These are phyloP conservation scores for Morone chrysops DNA, from an alignment of 2,113 vertebrate species.

Conservation along the genomic window DNA sequence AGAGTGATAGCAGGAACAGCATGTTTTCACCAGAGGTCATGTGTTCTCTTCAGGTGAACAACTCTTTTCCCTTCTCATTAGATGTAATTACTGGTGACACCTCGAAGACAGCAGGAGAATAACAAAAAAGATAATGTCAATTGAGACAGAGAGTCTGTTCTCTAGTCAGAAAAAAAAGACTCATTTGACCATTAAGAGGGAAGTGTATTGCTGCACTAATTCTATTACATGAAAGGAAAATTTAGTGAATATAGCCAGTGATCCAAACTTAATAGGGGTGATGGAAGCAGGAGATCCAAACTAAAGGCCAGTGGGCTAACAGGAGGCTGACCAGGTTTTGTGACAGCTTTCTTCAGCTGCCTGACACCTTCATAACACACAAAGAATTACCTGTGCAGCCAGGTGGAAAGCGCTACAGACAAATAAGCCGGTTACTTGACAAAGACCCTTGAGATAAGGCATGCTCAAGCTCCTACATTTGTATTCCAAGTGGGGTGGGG, in stretches of 20 bases:
- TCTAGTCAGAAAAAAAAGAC: slow-evolving; percentile 19
- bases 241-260: slow-evolving; percentile 76
- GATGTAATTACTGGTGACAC: slow-evolving; percentile 73
- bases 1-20: slow-evolving; percentile 33
- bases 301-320: slow-evolving; percentile 57
- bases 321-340: slow-evolving; percentile 39
- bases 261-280: slow-evolving; percentile 80
- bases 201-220: slow-evolving; percentile 70
- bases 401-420: slow-evolving; percentile 62
- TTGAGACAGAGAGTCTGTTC: slow-evolving; percentile 45
- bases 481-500: slow-evolving; percentile 64
- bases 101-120: slow-evolving; percentile 61
- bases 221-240: slow-evolving; percentile 69
- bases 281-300: slow-evolving; percentile 57
- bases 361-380: slow-evolving; percentile 58
- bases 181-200: slow-evolving; percentile 55
- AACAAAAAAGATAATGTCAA: slow-evolving; percentile 43
- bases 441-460: slow-evolving; percentile 63
- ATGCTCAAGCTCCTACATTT: slow-evolving; percentile 60
- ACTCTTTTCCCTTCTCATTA: slow-evolving; percentile 70
- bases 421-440: slow-evolving; percentile 71
- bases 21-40: slow-evolving; percentile 65
- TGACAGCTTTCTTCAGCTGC: slow-evolving; percentile 63
- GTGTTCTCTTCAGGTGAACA: slow-evolving; percentile 66
- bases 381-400: slow-evolving; percentile 57